Evolutionary conservation across 2,888 invertebrate species (phyloP).

Genomic region (Julus scanicus): DNA sequence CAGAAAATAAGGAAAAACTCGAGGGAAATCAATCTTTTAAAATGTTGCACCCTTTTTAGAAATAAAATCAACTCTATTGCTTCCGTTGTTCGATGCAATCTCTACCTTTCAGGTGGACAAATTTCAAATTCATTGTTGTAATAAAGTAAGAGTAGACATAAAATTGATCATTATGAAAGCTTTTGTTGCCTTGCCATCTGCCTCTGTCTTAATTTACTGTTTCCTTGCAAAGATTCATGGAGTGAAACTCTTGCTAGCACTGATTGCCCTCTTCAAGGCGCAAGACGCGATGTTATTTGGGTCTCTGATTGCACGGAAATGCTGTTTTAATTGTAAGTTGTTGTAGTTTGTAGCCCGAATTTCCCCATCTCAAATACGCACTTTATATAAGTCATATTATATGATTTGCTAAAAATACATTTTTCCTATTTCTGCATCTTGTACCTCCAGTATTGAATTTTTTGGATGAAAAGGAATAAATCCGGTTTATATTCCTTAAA

Average conservation of each 20-base stretch:
- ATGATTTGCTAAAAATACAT: background rate
- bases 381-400: background rate
- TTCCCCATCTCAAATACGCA: background rate
- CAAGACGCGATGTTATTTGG: background rate
- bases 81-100: background rate
- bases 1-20: background rate
- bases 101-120: background rate
- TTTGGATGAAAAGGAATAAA: too few species aligned
- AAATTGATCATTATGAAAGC: background rate
- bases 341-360: background rate
- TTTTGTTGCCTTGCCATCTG: background rate
- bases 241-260: background rate
- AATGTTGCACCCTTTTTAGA: background rate
- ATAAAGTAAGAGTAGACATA: background rate
- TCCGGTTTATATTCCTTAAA: too few species aligned
- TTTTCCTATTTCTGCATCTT: background rate
- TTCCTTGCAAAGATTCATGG: background rate
- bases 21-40: background rate
- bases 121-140: background rate
- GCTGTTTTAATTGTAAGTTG: background rate
- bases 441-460: too few species aligned
- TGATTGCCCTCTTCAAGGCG: conserved; percentile 12
- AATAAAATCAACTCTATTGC: background rate
- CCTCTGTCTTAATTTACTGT: background rate
- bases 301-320: background rate